Evolutionary conservation across 2,888 invertebrate genomes (phyloP).

Genomic region (Hypsopygia costalis): DNA sequence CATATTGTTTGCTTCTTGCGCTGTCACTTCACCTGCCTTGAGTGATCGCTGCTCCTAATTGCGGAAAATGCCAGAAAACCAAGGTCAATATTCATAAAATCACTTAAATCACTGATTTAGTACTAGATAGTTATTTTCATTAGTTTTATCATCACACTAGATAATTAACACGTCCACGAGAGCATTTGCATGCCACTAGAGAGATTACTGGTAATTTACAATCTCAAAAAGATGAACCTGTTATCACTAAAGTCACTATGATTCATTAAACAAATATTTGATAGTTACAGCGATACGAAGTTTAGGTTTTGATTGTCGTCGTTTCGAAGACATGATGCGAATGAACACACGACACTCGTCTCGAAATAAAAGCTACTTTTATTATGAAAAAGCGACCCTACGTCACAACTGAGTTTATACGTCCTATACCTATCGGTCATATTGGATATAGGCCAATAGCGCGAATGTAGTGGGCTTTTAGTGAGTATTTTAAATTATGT

Average conservation of each 20-base stretch:
- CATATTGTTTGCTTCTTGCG: conserved; percentile 92
- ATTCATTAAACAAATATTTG: conserved; percentile 62
- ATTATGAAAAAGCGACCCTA: conserved; percentile 53
- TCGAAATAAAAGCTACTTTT: conserved; percentile 60
- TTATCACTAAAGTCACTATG: conserved; percentile 53
- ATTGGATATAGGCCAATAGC: conserved; percentile 77
- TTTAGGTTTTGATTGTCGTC: conserved; percentile 67
- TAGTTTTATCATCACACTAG: conserved; percentile 7
- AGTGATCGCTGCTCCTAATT: conserved; percentile 91
- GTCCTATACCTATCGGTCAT: conserved; percentile 46
- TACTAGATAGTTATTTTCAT: background rate
- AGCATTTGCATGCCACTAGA: background rate
- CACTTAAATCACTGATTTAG: conserved; percentile 2
- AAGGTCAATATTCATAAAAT: conserved; percentile 3
- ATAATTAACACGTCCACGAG: conserved; percentile 2
- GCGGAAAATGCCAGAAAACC: conserved; percentile 11
- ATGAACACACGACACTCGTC: conserved; percentile 44
- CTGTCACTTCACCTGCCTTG: conserved; percentile 90
- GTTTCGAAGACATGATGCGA: conserved; percentile 63
- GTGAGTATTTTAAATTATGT: conserved; percentile 66
- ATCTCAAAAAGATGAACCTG: conserved; percentile 35
- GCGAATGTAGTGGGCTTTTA: conserved; percentile 59
- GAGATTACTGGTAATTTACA: conserved; percentile 19
- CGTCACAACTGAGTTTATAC: conserved; percentile 62
- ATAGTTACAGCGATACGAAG: conserved; percentile 71